These are phyloP conservation scores for Caenorhabditis sp. DNA, from an alignment of 2,888 invertebrate species.

Conservation along the genomic window DNA sequence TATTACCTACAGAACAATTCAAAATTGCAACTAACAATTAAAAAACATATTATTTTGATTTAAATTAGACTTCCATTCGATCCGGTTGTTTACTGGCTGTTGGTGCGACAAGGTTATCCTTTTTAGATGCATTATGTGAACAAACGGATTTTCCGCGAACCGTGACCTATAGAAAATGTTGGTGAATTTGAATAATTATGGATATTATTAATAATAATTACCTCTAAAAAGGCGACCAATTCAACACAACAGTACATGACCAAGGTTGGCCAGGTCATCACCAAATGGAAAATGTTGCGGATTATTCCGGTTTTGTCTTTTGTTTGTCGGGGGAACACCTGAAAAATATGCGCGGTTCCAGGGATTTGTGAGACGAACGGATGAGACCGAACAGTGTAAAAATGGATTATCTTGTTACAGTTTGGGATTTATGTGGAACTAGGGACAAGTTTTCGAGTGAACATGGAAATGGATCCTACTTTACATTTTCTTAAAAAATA, in stretches of 20 bases:
- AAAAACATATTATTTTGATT: neutral
- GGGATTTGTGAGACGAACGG: neutral
- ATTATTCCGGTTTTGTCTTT: conserved; percentile 63
- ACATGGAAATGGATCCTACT: conserved; percentile 7
- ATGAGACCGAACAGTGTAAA: neutral
- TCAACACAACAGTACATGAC: conserved; percentile 63
- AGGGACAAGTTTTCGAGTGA: conserved; percentile 9
- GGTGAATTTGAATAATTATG: neutral
- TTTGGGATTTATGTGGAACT: too few relatives aligned
- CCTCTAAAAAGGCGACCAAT: conserved; percentile 62
- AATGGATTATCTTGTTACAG: too few relatives aligned
- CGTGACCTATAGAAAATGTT: conserved; percentile 52
- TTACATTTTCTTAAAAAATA: too few relatives aligned
- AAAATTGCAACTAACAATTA: neutral
- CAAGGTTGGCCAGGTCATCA: conserved; percentile 63
- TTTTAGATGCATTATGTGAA: conserved; percentile 65
- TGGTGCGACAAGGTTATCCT: conserved; percentile 61
- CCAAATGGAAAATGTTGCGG: conserved; percentile 61
- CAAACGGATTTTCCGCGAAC: conserved; percentile 65
- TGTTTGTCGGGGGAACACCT: conserved; percentile 58
- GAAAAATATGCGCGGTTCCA: conserved; percentile 1
- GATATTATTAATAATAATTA: conserved; percentile 13
- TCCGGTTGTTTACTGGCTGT: conserved; percentile 47
- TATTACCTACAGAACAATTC: neutral
- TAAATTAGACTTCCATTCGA: conserved; percentile 53